These are phyloP conservation scores for Chymomyza procnemis DNA, from an alignment of 2,888 invertebrate genomes.

Conservation along the genomic window DNA sequence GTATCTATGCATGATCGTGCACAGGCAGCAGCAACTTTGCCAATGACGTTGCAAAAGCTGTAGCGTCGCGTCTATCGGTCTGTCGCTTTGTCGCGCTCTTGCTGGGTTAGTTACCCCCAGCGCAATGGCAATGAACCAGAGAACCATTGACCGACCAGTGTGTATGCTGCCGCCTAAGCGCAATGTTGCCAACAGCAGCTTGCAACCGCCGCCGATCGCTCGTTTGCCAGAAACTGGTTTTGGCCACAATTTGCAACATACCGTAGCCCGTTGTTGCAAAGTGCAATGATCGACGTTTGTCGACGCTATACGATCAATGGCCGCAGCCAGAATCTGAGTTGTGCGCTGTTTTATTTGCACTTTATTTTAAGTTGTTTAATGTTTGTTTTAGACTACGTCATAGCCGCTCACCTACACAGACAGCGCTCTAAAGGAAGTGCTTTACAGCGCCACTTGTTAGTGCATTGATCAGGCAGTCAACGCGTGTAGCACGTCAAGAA, in stretches of 20 bases:
- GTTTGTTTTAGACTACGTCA: neutral
- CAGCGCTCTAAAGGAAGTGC: too few species aligned
- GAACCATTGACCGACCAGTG: slow-evolving; percentile 78
- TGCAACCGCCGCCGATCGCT: slow-evolving; percentile 42
- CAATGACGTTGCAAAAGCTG: slow-evolving; percentile 59
- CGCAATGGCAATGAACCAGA: slow-evolving; percentile 79
- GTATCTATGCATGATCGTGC: slow-evolving; percentile 10
- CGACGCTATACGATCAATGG: neutral
- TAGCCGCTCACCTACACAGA: neutral
- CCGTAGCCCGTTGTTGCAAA: slow-evolving; percentile 36
- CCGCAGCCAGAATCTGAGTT: too few species aligned
- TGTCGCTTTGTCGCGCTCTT: slow-evolving; percentile 36
- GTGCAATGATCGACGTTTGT: slow-evolving; percentile 61
- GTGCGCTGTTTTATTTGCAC: neutral
- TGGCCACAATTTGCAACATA: slow-evolving; percentile 53
- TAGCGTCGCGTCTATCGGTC: slow-evolving; percentile 32
- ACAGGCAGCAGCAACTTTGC: slow-evolving; percentile 19
- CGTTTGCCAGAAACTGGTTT: slow-evolving; percentile 53
- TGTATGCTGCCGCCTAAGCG: slow-evolving; percentile 21
- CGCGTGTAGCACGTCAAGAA: slow-evolving; percentile 11
- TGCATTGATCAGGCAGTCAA: slow-evolving; percentile 6
- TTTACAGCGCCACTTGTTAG: slow-evolving; percentile 5
- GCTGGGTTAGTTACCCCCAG: slow-evolving; percentile 78
- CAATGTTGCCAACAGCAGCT: slow-evolving; percentile 38
- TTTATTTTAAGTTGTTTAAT: neutral